Conservation (phyloP, 2,797 vertebrate genomes). For the Danio albolineatus region DNA sequence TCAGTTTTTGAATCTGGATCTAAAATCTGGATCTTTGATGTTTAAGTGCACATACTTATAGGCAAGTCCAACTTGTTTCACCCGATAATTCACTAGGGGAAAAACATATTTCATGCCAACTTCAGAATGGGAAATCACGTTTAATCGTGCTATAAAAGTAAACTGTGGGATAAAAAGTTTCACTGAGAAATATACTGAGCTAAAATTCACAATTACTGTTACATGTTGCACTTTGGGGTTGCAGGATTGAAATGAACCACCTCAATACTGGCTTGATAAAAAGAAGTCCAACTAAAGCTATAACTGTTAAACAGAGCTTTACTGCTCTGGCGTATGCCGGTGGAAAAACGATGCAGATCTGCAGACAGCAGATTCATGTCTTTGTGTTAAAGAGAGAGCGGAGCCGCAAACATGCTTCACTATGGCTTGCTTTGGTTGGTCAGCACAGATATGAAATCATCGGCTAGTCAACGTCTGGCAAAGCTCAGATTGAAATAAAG, state of each 20-base stretch:
- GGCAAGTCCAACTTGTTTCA: no score
- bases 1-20: no score
- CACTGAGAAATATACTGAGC: neutral
- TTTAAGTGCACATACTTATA: no score
- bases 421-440: neutral
- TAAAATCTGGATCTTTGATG: no score
- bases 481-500: slow-evolving; percentile 19
- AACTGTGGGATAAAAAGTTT: neutral
- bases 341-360: slow-evolving; percentile 65
- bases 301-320: slow-evolving; percentile 63
- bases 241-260: slow-evolving; percentile 1
- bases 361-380: slow-evolving; percentile 47
- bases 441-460: slow-evolving; percentile 1
- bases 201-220: neutral
- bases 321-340: slow-evolving; percentile 68
- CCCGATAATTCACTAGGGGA: no score
- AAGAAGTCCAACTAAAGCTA: slow-evolving; percentile 43
- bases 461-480: neutral
- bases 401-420: slow-evolving; percentile 17
- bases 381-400: slow-evolving; percentile 32
- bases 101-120: no score
- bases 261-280: slow-evolving; percentile 19
- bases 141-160: no score
- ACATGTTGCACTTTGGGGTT: neutral
- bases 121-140: no score